Evolutionary conservation across 2,797 vertebrate genomes (phyloP).

Genomic region (Dicrostonyx torquatus): DNA sequence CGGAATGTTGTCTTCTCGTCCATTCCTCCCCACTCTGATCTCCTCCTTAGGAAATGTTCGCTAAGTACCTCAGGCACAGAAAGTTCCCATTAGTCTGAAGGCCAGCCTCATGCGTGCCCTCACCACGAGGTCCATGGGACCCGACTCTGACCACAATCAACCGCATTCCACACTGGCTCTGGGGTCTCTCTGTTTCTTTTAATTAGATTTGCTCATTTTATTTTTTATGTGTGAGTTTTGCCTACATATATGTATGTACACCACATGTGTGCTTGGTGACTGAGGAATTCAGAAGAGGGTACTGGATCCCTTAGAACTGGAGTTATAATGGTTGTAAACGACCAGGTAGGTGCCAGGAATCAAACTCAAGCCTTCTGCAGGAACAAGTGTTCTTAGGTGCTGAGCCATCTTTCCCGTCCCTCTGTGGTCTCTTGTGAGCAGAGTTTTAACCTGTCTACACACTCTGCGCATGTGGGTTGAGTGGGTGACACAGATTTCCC

Average conservation of each 20-base stretch:
- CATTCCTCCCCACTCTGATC: background rate
- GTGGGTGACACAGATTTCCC: background rate
- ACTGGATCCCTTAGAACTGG: background rate
- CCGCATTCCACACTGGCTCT: too few species aligned
- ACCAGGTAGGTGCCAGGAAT: background rate
- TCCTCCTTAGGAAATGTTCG: background rate
- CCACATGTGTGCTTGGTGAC: background rate
- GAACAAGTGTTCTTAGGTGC: background rate
- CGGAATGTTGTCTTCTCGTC: background rate
- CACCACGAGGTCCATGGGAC: fast-evolving
- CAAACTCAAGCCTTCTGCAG: background rate
- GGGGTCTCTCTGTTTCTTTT: too few species aligned
- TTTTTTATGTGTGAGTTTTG: background rate
- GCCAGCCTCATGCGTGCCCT: fast-evolving
- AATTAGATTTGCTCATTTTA: background rate
- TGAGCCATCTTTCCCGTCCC: background rate
- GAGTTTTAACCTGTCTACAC: background rate
- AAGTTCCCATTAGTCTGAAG: fast-evolving
- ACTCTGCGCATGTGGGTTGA: background rate
- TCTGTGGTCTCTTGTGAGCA: background rate
- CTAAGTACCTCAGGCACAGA: background rate
- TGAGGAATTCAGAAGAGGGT: background rate
- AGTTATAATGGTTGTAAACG: too few species aligned
- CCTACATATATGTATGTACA: background rate
- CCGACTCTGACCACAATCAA: background rate